These are phyloP conservation scores for Beroe forskalii DNA, from an alignment of 37 sponge, comb jelly and placozoan species.

Conservation along the genomic window DNA sequence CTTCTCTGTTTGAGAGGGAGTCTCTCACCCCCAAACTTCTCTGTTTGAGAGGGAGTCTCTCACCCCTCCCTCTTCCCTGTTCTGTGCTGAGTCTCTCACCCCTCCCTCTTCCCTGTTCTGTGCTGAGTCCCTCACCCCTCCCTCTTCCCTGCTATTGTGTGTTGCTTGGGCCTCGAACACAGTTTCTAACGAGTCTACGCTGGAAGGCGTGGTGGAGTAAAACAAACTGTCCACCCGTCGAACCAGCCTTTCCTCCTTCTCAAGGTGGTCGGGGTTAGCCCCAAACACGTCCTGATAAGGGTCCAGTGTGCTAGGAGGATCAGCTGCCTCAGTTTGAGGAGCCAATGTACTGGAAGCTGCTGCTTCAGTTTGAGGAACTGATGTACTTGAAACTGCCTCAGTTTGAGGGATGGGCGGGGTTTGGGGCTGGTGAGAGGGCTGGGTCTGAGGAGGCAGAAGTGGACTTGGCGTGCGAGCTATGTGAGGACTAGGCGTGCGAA, in stretches of 20 bases:
- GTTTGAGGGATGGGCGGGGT: neutral
- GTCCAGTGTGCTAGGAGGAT: neutral
- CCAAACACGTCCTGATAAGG: neutral
- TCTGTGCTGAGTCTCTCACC: neutral
- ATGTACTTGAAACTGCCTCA: too few relatives aligned
- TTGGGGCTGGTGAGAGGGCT: neutral
- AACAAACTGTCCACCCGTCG: neutral
- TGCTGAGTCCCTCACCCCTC: too few relatives aligned
- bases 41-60: neutral
- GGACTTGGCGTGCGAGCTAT: too few relatives aligned
- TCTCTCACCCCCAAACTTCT: too few relatives aligned
- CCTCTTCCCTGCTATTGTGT: neutral
- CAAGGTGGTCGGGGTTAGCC: neutral
- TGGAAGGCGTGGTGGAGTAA: slow-evolving; percentile 26
- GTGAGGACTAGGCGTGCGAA: too few relatives aligned
- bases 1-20: too few relatives aligned
- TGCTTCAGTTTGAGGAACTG: neutral
- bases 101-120: neutral
- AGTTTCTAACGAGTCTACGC: neutral
- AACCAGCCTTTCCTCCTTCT: neutral
- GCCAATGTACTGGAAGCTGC: neutral
- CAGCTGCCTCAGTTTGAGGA: neutral
- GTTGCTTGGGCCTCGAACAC: neutral
- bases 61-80: neutral
- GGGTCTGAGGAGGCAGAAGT: neutral